Percentiles rank a stretch among this genome's conserved stretches.
Evolutionary conservation across 2,888 invertebrate genomes (phyloP).

Genomic region (Dasypolia templi): DNA sequence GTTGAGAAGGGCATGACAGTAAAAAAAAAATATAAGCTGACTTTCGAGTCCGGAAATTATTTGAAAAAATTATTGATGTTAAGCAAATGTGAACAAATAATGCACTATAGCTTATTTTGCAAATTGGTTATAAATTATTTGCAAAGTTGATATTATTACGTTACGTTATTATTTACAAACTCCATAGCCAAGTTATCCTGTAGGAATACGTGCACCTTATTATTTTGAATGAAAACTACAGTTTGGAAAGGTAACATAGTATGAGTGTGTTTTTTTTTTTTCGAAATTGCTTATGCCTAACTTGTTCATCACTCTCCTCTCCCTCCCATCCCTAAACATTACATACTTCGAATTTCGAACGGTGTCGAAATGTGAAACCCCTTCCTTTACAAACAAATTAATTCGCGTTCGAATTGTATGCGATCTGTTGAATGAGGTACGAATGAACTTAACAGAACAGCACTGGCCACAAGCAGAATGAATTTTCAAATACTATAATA

Average conservation of each 20-base stretch:
- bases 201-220: not conserved
- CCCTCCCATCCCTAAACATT: not conserved
- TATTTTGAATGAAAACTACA: not conserved
- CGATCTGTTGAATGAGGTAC: not conserved
- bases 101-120: no score
- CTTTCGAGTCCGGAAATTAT: not conserved
- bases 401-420: no score
- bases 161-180: no score
- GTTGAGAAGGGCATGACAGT: constrained; percentile 26
- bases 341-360: constrained; percentile 12
- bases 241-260: not conserved
- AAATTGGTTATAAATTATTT: not conserved
- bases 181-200: not conserved
- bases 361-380: not conserved
- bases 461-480: not conserved
- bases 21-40: constrained; percentile 18
- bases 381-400: not conserved
- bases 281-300: no score
- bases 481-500: not conserved
- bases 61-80: not conserved
- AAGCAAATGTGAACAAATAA: no score
- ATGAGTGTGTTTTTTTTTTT: no score
- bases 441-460: not conserved
- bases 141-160: no score
- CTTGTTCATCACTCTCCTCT: no score